Percentiles rank a stretch among this genome's conserved stretches.
Evolutionary conservation across 2,888 invertebrate genomes (phyloP).

Genomic region (Hetaerina titia): DNA sequence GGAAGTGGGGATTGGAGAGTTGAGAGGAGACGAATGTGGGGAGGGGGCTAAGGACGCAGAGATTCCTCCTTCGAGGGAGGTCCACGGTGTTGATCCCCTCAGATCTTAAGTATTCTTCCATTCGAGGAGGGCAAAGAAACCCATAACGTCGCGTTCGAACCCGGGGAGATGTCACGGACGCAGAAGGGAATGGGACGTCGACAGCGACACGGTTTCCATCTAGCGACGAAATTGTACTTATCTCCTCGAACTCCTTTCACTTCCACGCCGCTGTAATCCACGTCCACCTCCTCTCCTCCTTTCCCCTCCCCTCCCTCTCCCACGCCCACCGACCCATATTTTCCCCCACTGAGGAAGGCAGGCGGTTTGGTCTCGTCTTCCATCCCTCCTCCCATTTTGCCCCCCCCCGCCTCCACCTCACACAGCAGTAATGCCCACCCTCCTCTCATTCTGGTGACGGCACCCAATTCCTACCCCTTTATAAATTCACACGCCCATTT

Average conservation of each 20-base stretch:
- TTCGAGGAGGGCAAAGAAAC: not conserved
- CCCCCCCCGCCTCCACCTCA: not conserved
- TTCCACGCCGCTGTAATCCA: not conserved
- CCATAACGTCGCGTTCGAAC: not conserved
- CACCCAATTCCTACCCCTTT: not conserved
- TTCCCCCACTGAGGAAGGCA: too few species aligned
- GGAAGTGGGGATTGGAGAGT: too few species aligned
- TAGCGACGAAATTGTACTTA: conserved; percentile 9
- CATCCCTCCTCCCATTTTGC: not conserved
- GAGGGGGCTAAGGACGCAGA: too few species aligned
- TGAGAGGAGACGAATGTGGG: too few species aligned
- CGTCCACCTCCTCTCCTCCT: not conserved
- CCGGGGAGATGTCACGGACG: not conserved
- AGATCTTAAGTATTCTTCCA: not conserved
- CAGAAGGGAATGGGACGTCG: not conserved
- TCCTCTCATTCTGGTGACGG: not conserved
- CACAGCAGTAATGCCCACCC: not conserved
- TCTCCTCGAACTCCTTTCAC: conserved; percentile 13
- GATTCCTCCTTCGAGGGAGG: too few species aligned
- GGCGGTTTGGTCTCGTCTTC: not conserved
- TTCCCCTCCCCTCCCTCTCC: not conserved
- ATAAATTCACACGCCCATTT: not conserved
- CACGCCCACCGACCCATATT: not conserved
- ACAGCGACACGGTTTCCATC: not conserved
- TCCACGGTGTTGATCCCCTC: not conserved